A percentile compares a stretch with the other conserved stretches of the same genome.
Conservation (phyloP, 2,888 invertebrate species). For the Cryptus viduatorius region DNA sequence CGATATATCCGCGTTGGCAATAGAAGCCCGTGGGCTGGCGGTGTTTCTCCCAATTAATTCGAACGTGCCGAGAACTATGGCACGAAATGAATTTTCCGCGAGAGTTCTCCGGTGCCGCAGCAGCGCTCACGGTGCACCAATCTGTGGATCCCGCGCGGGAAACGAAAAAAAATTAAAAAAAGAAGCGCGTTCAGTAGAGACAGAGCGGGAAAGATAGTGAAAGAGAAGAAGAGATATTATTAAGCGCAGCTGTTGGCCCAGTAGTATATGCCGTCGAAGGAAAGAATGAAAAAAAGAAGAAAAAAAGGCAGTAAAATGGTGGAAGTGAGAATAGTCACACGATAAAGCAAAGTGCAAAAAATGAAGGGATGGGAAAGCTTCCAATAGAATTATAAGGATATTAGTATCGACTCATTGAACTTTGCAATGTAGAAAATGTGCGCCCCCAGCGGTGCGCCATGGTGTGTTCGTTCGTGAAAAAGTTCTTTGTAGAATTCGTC, state of each 20-base stretch:
- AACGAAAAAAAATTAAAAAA: slow-evolving; percentile 8
- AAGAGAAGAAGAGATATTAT: slow-evolving; percentile 38
- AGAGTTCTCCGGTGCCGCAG: slow-evolving; percentile 19
- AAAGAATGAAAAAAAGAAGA: not conserved
- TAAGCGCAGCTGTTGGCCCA: slow-evolving; percentile 41
- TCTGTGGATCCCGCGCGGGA: not conserved
- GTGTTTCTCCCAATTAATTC: slow-evolving; percentile 53
- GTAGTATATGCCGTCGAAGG: slow-evolving; percentile 30
- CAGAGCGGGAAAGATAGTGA: not conserved
- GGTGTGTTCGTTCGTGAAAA: slow-evolving; percentile 16
- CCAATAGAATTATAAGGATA: slow-evolving; percentile 68
- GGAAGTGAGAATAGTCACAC: slow-evolving; percentile 16
- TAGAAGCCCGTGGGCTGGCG: slow-evolving; percentile 20
- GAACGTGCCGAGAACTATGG: slow-evolving; percentile 55
- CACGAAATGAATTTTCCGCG: slow-evolving; percentile 52
- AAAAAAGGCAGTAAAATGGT: slow-evolving; percentile 9
- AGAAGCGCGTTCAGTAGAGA: not conserved
- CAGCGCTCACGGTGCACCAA: slow-evolving; percentile 2
- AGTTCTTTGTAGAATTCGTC: slow-evolving; percentile 31
- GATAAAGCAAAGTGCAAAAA: slow-evolving; percentile 46
- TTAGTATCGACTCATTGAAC: slow-evolving; percentile 73
- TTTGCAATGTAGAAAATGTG: slow-evolving; percentile 8
- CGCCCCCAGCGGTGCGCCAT: not conserved
- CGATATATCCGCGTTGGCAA: slow-evolving; percentile 36
- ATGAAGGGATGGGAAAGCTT: slow-evolving; percentile 13